Evolutionary conservation across 2,888 invertebrate genomes (phyloP).

Genomic region (Corythucha ciliata): DNA sequence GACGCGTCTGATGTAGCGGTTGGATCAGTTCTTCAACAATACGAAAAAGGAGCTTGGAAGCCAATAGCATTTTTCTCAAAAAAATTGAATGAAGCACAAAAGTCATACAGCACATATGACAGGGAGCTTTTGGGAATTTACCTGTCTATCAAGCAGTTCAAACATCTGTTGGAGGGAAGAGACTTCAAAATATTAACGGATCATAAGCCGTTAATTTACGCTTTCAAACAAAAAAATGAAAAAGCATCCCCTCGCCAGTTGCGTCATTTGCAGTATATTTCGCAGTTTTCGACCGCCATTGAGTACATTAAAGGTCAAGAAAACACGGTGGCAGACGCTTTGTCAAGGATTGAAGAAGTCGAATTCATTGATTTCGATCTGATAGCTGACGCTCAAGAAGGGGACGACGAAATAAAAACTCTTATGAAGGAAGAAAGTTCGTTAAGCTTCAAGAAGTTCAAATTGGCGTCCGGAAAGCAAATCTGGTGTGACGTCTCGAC

Average conservation of each 20-base stretch:
- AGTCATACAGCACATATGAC: slow-evolving; percentile 10
- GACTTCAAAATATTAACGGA: slow-evolving; percentile 12
- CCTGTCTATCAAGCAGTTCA: slow-evolving; percentile 10
- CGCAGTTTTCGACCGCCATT: slow-evolving; percentile 40
- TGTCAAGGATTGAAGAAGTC: slow-evolving; percentile 34
- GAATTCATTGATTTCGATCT: not conserved
- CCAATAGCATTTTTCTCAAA: slow-evolving; percentile 19
- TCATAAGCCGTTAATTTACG: slow-evolving; percentile 17
- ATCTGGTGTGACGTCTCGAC: slow-evolving; percentile 18
- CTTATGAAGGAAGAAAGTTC: not conserved
- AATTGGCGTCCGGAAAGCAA: not conserved
- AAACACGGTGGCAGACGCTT: slow-evolving; percentile 39
- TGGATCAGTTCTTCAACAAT: slow-evolving; percentile 14
- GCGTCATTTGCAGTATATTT: slow-evolving; percentile 37
- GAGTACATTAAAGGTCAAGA: slow-evolving; percentile 37
- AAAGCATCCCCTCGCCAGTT: slow-evolving; percentile 39
- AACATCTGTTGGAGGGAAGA: slow-evolving; percentile 9
- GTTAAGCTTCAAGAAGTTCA: slow-evolving; percentile 1
- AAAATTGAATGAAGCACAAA: slow-evolving; percentile 5
- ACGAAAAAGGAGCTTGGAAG: not conserved
- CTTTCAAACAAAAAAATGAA: slow-evolving; percentile 30
- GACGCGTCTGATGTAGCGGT: slow-evolving; percentile 11
- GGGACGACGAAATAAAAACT: slow-evolving; percentile 1
- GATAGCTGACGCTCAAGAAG: not conserved
- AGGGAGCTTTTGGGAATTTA: slow-evolving; percentile 10